A percentile compares a stretch with the other conserved stretches of the same genome.
Evolutionary conservation across 2,888 invertebrate species (phyloP).

Genomic region (Calliphora vomitoria): DNA sequence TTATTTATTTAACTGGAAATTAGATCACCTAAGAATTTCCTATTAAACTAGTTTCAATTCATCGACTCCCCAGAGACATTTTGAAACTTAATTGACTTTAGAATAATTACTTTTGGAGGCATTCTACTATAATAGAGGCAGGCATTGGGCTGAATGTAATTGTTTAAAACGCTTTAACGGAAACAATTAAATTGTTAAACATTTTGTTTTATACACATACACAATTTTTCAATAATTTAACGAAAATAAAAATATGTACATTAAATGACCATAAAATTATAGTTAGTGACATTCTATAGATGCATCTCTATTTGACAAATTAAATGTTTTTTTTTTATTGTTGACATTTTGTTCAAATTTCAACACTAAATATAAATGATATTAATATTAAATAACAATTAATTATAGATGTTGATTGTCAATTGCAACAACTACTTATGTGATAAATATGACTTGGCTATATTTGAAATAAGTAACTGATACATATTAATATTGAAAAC

Average conservation of each 20-base stretch:
- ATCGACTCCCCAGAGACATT: not conserved
- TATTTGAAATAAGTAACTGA: slow-evolving; percentile 9
- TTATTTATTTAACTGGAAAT: not conserved
- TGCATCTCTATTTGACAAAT: slow-evolving; percentile 35
- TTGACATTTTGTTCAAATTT: slow-evolving; percentile 33
- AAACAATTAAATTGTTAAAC: slow-evolving; percentile 27
- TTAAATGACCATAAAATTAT: slow-evolving; percentile 4
- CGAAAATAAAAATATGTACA: not conserved
- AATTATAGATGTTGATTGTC: slow-evolving; percentile 25
- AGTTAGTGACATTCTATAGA: slow-evolving; percentile 38
- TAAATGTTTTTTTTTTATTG: slow-evolving; percentile 1
- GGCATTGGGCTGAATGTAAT: not conserved
- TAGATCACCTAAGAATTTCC: not conserved
- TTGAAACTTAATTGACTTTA: not conserved
- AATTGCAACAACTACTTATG: not conserved
- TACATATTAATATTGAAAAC: no score
- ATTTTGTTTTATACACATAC: slow-evolving; percentile 7
- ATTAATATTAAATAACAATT: slow-evolving; percentile 36
- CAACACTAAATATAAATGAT: slow-evolving; percentile 23
- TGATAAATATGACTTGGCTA: slow-evolving; percentile 1
- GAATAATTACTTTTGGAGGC: not conserved
- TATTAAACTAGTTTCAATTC: not conserved
- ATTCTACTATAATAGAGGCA: not conserved
- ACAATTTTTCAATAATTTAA: not conserved
- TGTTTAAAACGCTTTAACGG: slow-evolving; percentile 34